Base-by-base conservation (phyloP, 2,113 vertebrate genomes). In the Danionella cerebrum region DNA sequence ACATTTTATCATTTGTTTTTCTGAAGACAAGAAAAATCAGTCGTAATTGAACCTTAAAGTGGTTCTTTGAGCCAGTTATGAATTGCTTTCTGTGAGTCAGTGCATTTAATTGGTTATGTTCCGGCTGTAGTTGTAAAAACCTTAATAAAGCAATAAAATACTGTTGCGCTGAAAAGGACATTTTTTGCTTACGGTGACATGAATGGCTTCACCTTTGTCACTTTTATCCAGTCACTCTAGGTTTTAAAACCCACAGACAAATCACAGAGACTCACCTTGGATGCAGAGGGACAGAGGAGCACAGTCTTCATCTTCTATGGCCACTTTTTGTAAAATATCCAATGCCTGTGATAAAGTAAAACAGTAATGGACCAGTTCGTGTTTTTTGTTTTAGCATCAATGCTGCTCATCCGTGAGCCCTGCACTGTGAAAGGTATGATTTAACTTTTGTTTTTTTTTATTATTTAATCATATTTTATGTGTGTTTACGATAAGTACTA, bases 181-280 rank as follows among this genome's bases (percentile, higher is more conserved):
- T 2, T 24, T 58, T 85, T 71, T 81, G 83, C 82, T 87, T 81
- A 84, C 47, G 71, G 54, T 22, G 64, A 79, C 73, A 80, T 5
- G 16, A 85, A 87, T 71, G 69, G 71, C 71, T 29, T 16, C 16
- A 50, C 62, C 18, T 51, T 62, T 47, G 45, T 62, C 18, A 45
- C 41, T 4, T 44, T 9, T 18, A 14, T 44, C 4, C 24, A 62
- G 27, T 62, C 18, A 3, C 6, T 13, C 25, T 18, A 45, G 44
- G 22, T 33, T 33, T 21, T 21, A 62, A 33, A 38, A 33, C 31
- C 24, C 41, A 19, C 16, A 47, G 44, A 25, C 18, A 47, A 33
- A 4, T 45, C 3, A 45, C 11, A 21, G 3, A 14, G 12, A 10
- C 14, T 31, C 25, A n/a, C 3, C 14, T 16, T 62, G 27, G 18